phyloP scores from a whole-genome alignment of 2,888 invertebrate genomes.

The Epinotia demarniana region DNA sequence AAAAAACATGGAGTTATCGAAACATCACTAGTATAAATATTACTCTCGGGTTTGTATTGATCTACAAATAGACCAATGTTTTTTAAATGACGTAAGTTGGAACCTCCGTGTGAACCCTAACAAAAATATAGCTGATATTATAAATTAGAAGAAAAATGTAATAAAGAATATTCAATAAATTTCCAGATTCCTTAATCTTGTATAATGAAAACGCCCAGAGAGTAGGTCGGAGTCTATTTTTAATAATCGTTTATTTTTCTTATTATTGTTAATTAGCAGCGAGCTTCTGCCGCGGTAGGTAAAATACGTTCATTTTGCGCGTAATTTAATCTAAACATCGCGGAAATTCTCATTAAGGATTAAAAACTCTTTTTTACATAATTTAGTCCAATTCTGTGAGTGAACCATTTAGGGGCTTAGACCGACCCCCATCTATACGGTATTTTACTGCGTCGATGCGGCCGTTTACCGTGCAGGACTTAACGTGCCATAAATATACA shows the following conservation, averaged over 20 bases:
- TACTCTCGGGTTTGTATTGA: background rate
- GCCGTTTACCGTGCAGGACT: slow-evolving; percentile 65
- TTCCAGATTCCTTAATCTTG: background rate
- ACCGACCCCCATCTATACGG: slow-evolving; percentile 69
- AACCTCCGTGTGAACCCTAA: background rate
- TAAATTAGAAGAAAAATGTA: background rate
- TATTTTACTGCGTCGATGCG: slow-evolving; percentile 69
- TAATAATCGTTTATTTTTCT: slow-evolving; percentile 30
- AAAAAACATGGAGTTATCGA: too few species aligned
- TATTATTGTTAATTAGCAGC: slow-evolving; percentile 36
- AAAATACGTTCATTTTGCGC: slow-evolving; percentile 6
- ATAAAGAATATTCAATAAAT: slow-evolving; percentile 11
- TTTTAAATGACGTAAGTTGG: too few species aligned
- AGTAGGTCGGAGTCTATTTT: slow-evolving; percentile 12
- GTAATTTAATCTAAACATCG: slow-evolving; percentile 37
- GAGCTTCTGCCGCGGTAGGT: slow-evolving; percentile 18
- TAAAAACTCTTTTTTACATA: slow-evolving; percentile 31
- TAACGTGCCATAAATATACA: slow-evolving; percentile 77
- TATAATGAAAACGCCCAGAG: background rate
- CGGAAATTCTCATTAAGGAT: slow-evolving; percentile 26
- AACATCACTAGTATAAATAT: too few species aligned
- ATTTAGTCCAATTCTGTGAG: slow-evolving; percentile 38
- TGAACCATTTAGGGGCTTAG: slow-evolving; percentile 44
- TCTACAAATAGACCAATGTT: too few species aligned
- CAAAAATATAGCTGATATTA: background rate